Evolutionary conservation across 2,113 vertebrate genomes (phyloP), one percentile per base, ranked within the genome.

Genomic region (Oxyruncus cristatus): DNA sequence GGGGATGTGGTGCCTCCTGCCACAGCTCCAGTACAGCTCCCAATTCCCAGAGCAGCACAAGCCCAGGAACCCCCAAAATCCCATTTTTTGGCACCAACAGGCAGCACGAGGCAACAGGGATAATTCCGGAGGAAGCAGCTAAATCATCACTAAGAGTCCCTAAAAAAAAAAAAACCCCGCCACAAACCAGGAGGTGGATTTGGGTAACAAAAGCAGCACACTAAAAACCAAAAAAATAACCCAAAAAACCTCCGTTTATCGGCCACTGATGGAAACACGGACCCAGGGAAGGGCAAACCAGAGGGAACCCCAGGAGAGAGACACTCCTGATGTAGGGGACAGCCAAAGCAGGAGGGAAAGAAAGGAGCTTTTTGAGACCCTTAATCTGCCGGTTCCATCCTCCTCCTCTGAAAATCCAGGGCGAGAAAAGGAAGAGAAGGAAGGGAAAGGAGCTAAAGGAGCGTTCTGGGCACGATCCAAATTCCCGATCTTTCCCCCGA

Each of bases 261-360:
- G 47, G 71, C 1, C 32, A 8, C 17, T 0, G 3, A n/a, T 16
- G n/a, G 11, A 46, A 49, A 41, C 0, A 1, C 3, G 42, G 37
- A 18, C 16, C 26, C 39, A 33, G 46, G 16, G 39, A 3, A 35
- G 49, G 58, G 32, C n/a, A 39, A 63, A 59, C 10, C 18, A 9
- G 44, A 32, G 20, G 21, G 7, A 22, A n/a, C 2, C 9, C 19
- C 18, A 12, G 13, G 39, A 26, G 49, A 41, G 24, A 9, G 7
- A 62, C 22, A 3, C 1, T 50, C 47, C 59, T 10, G 16, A 12
- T 5, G 14, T 0, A 6, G 5, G 13, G 20, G 65, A 76, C 35
- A 39, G 9, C 39, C 23, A 71, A 44, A 32, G 9, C 8, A 14
- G 33, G 20, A 9, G n/a, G 11, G 4, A 1, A 2, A 3, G 23